Base-by-base conservation (phyloP, 2,888 invertebrate genomes). In the Drosophila picticornis region DNA sequence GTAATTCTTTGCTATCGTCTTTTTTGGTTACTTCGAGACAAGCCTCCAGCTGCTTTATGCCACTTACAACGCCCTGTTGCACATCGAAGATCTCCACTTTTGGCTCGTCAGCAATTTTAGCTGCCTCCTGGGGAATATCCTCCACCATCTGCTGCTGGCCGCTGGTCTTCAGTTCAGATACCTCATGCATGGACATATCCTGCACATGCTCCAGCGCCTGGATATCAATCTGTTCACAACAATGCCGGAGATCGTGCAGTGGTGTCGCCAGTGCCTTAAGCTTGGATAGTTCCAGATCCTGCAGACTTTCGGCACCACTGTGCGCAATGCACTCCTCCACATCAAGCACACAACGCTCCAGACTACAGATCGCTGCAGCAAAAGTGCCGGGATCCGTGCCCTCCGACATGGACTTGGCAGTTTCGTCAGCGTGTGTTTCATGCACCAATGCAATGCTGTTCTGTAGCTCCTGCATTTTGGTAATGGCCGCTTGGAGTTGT, bases 181-280 rank as follows among this genome's bases (percentile, higher is more conserved):
- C 92, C 80, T 95, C 95, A 60, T 95, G 93, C 10, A 95, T 94
- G 6, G 95, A 95, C 84, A 95, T 92, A 50, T 95, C 95, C 38
- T 94, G 94, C 7, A 92, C 87, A 11, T 92, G 93, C 87, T 95
- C 95, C 43, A 95, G 51, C 0, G 82, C 74, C 43, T 92, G 87
- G 0, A 77, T 58, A 58, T 93, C 88, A 0, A 91, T 77, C 38
- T 88, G 88, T 31, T 93, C 92, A 46, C 93, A 91, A 57, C 91
- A 88, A 55, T 92, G 80, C 5, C 90, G 81, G 0, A 93, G 76
- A 22, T 93, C 93, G 19, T 84, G 88, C 0, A 93, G 73, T 0
- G 93, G 92, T 6, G 83, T 81, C 36, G 91, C 90, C 70, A 91
- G 67, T 0, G 81, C 80, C 67, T 87, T 78, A 0, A 92, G 72